Percentiles rank a stretch among this genome's conserved stretches.
Evolutionary conservation across 1,140 invertebrate genomes (phyloP).

Genomic region (Drosophila insularis): DNA sequence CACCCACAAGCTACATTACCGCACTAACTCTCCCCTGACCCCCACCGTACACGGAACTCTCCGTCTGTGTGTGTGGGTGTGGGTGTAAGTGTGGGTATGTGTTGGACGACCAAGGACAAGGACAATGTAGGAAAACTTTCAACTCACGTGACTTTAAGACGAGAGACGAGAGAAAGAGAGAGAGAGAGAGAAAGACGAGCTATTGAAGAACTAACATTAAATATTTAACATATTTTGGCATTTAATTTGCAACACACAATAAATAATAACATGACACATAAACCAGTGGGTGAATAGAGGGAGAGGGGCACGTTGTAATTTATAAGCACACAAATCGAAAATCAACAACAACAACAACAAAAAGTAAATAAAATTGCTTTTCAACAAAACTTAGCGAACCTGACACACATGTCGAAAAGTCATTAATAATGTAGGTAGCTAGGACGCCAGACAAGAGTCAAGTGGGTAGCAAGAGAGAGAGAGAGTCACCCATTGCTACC

Average conservation of each 20-base stretch:
- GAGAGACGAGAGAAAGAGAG: neutral
- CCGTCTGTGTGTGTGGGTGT: constrained; percentile 12
- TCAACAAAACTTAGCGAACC: constrained; percentile 76
- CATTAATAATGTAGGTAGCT: constrained; percentile 73
- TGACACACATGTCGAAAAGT: constrained; percentile 78
- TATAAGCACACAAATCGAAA: constrained; percentile 65
- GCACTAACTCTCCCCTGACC: neutral
- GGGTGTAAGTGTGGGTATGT: constrained; percentile 29
- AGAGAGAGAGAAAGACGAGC: too few relatives aligned
- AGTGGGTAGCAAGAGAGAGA: constrained; percentile 5
- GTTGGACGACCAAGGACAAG: constrained; percentile 66
- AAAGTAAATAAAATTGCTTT: constrained; percentile 81
- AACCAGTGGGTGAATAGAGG: constrained; percentile 1
- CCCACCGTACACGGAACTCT: constrained; percentile 15
- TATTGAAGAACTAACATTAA: constrained; percentile 46
- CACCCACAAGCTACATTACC: neutral
- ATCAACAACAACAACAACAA: constrained; percentile 40
- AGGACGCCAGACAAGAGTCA: constrained; percentile 45
- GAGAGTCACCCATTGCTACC: constrained; percentile 9
- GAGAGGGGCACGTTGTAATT: constrained; percentile 31
- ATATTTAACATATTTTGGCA: constrained; percentile 78
- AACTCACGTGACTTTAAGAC: constrained; percentile 58
- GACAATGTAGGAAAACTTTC: constrained; percentile 61
- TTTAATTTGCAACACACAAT: constrained; percentile 76
- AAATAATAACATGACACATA: constrained; percentile 79